Evolutionary conservation across 2,888 invertebrate genomes (phyloP), one percentile per base, ranked within the genome.

Genomic region (Oxyteleia sp.): DNA sequence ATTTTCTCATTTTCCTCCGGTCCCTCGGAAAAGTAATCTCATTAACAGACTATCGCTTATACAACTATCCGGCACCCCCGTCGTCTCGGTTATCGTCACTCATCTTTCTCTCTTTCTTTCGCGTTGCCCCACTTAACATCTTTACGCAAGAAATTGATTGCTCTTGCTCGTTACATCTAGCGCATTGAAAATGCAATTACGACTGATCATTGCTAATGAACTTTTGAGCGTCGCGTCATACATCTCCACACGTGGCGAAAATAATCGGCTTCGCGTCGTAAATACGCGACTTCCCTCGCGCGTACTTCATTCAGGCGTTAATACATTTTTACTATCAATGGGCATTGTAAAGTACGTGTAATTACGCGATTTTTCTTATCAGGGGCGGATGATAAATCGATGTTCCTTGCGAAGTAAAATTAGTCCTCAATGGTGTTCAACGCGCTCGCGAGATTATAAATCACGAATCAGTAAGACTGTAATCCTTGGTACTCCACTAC

Each of bases 1-100:
- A 89, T 91, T 89, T 90, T 87, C 90, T 90, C 90, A 86, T 90
- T 90, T 89, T 85, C 87, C 87, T 88, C 87, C 87, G 87, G 78
- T 88, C 86, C 87, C 88, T 84, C 87, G 81, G 84, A 84, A 88
- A 88, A 89, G 88, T 91, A 89, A 91, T 91, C 89, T 90, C 90
- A 90, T 91, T 91, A 90, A 89, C 86, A 88, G 85, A 83, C 87
- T 87, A 86, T 86, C 87, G 81, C 83, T 84, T 74, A 82, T 84
- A 82, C 80, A 72, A 72, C 82, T 43, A 61, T 8, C 80, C 68
- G 66, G 51, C 61, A 59, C 51, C 68, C 71, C 79, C 81, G 29
- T 41, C 69, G 23, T 72, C 84, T 59, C 61, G 47, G 51, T 79
- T 47, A 82, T 59, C 68, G 43, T 82, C 79, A 32, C 76, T 72